A percentile compares a stretch with the other conserved stretches of the same genome.
Conservation (phyloP, 1,140 invertebrate species). For the Radopholus similis region DNA sequence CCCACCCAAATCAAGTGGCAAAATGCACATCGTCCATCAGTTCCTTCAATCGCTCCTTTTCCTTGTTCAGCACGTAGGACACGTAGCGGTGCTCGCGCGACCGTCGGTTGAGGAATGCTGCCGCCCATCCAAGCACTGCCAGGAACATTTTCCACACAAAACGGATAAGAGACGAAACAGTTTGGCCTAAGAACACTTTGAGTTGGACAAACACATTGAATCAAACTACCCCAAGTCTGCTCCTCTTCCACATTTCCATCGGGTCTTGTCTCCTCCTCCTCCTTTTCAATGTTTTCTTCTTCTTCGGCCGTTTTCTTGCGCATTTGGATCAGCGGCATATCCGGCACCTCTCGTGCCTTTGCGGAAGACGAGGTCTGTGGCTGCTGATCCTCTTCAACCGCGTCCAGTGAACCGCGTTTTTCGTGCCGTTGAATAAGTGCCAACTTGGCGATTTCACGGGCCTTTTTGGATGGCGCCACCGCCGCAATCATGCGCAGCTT, state of each 20-base stretch:
- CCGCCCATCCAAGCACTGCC: slow-evolving; percentile 32
- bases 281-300: neutral
- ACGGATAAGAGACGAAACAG: slow-evolving; percentile 17
- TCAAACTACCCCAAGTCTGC: slow-evolving; percentile 10
- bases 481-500: slow-evolving; percentile 50
- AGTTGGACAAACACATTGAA: neutral
- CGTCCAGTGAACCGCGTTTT: neutral
- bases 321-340: slow-evolving; percentile 9
- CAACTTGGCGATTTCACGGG: slow-evolving; percentile 17
- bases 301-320: slow-evolving; percentile 7
- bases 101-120: slow-evolving; percentile 49
- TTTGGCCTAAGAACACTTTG: slow-evolving; percentile 7
- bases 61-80: slow-evolving; percentile 54
- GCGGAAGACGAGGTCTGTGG: slow-evolving; percentile 2
- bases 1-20: neutral
- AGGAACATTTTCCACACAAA: slow-evolving; percentile 40
- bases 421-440: neutral
- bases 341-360: neutral
- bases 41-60: slow-evolving; percentile 53
- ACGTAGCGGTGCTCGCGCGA: slow-evolving; percentile 59
- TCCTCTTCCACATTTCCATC: slow-evolving; percentile 29
- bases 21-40: slow-evolving; percentile 37
- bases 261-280: neutral
- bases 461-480: slow-evolving; percentile 25
- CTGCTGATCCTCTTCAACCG: neutral